A percentile compares a stretch with the other conserved stretches of the same genome.
Evolutionary conservation across 2,888 invertebrate species (phyloP).

Genomic region (Drosophila incognita): DNA sequence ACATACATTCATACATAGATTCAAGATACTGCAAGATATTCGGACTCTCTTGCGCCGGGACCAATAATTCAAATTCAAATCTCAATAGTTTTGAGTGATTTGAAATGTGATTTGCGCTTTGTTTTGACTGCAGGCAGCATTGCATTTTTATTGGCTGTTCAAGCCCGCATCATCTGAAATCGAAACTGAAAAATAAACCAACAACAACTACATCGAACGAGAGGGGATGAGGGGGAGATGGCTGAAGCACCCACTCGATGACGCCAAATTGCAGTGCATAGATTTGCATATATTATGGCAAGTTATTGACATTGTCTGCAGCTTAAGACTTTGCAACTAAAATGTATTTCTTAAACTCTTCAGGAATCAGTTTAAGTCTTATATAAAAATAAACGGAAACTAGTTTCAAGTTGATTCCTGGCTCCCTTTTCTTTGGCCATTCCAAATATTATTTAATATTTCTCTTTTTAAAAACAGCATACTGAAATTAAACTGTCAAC

Average conservation of each 20-base stretch:
- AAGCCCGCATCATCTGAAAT: constrained; percentile 57
- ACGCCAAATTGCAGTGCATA: constrained; percentile 65
- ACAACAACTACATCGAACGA: background rate
- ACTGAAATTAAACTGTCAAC: background rate
- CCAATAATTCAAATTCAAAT: constrained; percentile 79
- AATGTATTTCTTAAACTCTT: background rate
- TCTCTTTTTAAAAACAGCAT: background rate
- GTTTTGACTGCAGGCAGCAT: constrained; percentile 69
- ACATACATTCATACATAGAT: background rate
- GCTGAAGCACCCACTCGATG: constrained; percentile 59
- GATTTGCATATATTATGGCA: constrained; percentile 70
- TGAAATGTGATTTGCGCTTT: constrained; percentile 72
- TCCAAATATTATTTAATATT: background rate
- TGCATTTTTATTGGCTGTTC: constrained; percentile 65
- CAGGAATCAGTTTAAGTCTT: background rate
- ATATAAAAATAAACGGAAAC: too few species aligned
- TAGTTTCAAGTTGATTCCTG: too few species aligned
- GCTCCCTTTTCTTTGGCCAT: accelerated
- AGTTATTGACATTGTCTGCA: constrained; percentile 53
- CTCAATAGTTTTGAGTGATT: constrained; percentile 79
- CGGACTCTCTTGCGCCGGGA: constrained; percentile 22
- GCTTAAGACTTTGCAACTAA: background rate
- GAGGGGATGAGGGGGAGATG: background rate
- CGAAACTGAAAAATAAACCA: constrained; percentile 35
- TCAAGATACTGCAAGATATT: constrained; percentile 15